Conservation (phyloP, 2,797 vertebrate species). For the Sebastes matsubarae region DNA sequence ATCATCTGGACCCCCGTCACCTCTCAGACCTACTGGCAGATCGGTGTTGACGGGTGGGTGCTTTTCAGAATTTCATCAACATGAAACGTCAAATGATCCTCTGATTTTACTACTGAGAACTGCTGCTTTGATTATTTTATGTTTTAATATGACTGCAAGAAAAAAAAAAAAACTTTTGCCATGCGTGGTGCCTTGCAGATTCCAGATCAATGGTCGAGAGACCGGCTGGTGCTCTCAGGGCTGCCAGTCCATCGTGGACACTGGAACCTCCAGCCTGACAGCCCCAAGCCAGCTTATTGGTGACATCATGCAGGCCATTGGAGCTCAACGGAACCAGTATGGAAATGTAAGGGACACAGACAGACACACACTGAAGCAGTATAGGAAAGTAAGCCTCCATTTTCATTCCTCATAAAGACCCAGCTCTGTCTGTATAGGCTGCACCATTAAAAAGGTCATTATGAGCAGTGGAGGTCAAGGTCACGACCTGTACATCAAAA, state of each 20-base stretch:
- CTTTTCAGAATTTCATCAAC: background rate
- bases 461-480: background rate
- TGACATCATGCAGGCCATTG: constrained; percentile 68
- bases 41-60: constrained; percentile 79
- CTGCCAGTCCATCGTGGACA: constrained; percentile 86
- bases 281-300: constrained; percentile 69
- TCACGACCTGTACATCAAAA: background rate
- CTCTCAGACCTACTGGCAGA: constrained; percentile 83
- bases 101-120: background rate
- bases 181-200: constrained; percentile 61
- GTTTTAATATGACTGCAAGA: background rate
- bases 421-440: background rate
- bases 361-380: background rate
- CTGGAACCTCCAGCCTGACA: constrained; percentile 80
- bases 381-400: background rate
- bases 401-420: background rate
- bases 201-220: constrained; percentile 65
- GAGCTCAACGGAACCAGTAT: constrained; percentile 73
- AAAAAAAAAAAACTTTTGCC: background rate
- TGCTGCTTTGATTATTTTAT: background rate
- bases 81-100: background rate
- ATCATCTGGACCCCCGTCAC: constrained; percentile 84
- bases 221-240: constrained; percentile 78
- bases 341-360: constrained; percentile 33
- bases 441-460: background rate